Conservation (phyloP, 2,113 vertebrate genomes). For the Phycodurus eques region DNA sequence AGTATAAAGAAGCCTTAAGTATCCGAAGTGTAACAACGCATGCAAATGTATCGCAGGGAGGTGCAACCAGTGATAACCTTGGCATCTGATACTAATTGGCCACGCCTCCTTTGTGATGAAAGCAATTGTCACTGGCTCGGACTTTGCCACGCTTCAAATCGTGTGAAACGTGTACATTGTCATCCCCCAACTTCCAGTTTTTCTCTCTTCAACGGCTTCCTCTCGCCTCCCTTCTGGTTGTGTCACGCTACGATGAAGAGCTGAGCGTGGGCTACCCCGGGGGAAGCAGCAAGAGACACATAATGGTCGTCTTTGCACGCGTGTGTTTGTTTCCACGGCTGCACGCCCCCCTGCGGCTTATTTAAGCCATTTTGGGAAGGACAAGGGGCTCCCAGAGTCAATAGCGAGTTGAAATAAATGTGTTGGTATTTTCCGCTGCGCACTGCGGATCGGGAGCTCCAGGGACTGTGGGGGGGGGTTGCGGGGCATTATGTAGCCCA, state of each 20-base stretch:
- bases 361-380: constrained; percentile 49
- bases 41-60: too few relatives aligned
- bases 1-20: too few relatives aligned
- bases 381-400: constrained; percentile 40
- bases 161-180: not conserved
- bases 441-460: constrained; percentile 15
- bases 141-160: not conserved
- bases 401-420: constrained; percentile 38
- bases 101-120: not conserved
- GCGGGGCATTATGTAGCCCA: constrained; percentile 32
- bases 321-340: constrained; percentile 51
- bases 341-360: constrained; percentile 34
- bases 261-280: constrained; percentile 29
- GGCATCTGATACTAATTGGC: not conserved
- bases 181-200: not conserved
- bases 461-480: constrained; percentile 26
- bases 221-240: constrained; percentile 6
- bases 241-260: constrained; percentile 24
- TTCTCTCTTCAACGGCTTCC: not conserved
- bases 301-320: constrained; percentile 36
- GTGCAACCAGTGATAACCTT: not conserved
- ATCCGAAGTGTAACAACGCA: too few relatives aligned
- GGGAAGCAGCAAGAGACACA: constrained; percentile 26
- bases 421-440: constrained; percentile 5
- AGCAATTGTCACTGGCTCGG: not conserved